phyloP scores from a whole-genome alignment of 2,113 vertebrate genomes.

The Myanophis thanlyinensis region DNA sequence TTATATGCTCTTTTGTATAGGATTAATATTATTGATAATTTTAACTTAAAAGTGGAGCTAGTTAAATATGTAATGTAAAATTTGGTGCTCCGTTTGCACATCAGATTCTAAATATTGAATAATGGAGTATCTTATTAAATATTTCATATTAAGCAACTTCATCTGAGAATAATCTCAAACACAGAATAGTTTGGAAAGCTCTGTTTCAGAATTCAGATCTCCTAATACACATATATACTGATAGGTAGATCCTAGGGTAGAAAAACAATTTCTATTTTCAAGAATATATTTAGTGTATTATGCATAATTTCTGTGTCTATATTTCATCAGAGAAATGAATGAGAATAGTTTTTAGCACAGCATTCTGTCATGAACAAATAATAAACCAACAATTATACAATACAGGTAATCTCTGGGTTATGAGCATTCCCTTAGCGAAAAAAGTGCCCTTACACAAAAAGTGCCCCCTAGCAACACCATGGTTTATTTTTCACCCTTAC shows the following conservation, averaged over 20 bases:
- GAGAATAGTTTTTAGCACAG: conserved; percentile 57
- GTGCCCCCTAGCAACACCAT: no score
- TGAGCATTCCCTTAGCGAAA: no score
- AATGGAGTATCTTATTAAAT: conserved; percentile 14
- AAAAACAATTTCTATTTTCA: conserved; percentile 57
- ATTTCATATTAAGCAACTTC: conserved; percentile 32
- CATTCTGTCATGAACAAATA: conserved; percentile 60
- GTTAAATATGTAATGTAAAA: not conserved
- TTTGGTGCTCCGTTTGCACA: not conserved
- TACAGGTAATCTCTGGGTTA: no score
- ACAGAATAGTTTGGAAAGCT: conserved; percentile 14
- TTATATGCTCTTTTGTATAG: not conserved
- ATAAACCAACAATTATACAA: conserved; percentile 55
- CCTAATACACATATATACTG: conserved; percentile 23
- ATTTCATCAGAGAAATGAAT: conserved; percentile 54
- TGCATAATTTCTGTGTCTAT: conserved; percentile 50
- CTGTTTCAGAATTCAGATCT: conserved; percentile 20
- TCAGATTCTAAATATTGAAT: conserved; percentile 40
- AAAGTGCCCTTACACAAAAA: no score
- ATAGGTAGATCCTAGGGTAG: conserved; percentile 31
- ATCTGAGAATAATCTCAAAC: not conserved
- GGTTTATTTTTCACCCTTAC: no score
- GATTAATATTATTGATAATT: conserved; percentile 4
- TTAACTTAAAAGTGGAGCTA: conserved; percentile 2
- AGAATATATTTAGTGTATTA: conserved; percentile 40